Evolutionary conservation across 2,888 invertebrate species (phyloP).

Genomic region (Siphlonurus alternatus): DNA sequence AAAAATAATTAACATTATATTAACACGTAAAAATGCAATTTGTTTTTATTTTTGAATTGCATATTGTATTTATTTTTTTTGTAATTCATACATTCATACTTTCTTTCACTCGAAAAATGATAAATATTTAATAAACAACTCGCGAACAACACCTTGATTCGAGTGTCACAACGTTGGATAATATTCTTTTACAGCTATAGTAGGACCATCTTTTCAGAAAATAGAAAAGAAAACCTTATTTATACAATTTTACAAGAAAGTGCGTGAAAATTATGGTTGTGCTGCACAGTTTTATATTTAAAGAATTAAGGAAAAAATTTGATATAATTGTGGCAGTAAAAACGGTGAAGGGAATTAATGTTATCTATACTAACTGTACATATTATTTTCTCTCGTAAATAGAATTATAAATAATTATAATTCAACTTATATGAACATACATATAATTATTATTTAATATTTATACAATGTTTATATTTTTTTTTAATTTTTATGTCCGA

Average conservation of each 20-base stretch:
- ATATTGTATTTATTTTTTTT: neutral
- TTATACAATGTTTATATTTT: neutral
- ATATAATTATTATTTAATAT: neutral
- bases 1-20: no score
- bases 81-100: neutral
- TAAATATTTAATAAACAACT: neutral
- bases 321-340: neutral
- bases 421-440: neutral
- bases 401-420: neutral
- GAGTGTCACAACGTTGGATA: neutral
- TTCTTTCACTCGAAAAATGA: neutral
- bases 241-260: conserved; percentile 1
- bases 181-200: neutral
- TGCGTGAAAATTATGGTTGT: conserved; percentile 9
- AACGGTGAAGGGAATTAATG: neutral
- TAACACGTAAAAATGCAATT: neutral
- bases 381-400: neutral
- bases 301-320: neutral
- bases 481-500: neutral
- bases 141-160: no score
- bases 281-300: conserved; percentile 1
- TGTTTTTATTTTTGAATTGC: neutral
- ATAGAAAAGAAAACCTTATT: neutral
- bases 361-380: neutral
- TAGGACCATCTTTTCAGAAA: neutral